Evolutionary conservation across 2,113 vertebrate genomes (phyloP), one percentile per base, ranked within the genome.

Genomic region (Muntiacus reevesi): DNA sequence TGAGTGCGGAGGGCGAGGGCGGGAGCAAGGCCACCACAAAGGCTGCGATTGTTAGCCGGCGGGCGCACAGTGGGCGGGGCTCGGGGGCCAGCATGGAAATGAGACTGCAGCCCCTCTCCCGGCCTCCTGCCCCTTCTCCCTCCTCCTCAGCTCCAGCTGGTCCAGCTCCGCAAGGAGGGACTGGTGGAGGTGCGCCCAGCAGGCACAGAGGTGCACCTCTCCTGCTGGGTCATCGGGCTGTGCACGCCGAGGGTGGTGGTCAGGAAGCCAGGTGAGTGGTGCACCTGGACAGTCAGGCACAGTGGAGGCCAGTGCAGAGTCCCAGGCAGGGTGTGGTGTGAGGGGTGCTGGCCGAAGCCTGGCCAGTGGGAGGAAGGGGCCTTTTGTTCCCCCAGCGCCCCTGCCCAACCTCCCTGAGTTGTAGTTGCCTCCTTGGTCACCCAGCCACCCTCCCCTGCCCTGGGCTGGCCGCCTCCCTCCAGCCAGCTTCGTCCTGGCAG

Each of bases 11-110:
- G 79, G 43, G 47, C 45, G 55, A 89, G 84, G 64, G 94, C 25
- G 17, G 50, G 60, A 93, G 82, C 21, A 27, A 30, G 47, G 45
- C 86, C 33, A 54, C 93, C 93, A 94, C 97, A 98, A 96, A 96
- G 88, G 45, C 91, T 2, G 62, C 4, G 13, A 88, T 93, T 97
- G 96, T 97, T 86, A 91, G 76, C 85, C 2, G 10, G 81, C 40
- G 1, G 83, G 67, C 8, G 15, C 92, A 89, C 94, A 71, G 50
- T 88, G 95, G 82, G 86, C 33, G 7, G 23, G 89, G 95, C 54
- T 7, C 59, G 3, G 55, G 59, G 83, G 82, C 78, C 60, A 1
- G 2, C 40, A 55, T 93, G 93, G 55, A 95, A 93, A 94, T 91
- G 89, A 95, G 92, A 78, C 91, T 25, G 8, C 4, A 0, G 87